Conservation (phyloP, 2,797 vertebrate genomes). For the Zenarchopterus dispar region DNA sequence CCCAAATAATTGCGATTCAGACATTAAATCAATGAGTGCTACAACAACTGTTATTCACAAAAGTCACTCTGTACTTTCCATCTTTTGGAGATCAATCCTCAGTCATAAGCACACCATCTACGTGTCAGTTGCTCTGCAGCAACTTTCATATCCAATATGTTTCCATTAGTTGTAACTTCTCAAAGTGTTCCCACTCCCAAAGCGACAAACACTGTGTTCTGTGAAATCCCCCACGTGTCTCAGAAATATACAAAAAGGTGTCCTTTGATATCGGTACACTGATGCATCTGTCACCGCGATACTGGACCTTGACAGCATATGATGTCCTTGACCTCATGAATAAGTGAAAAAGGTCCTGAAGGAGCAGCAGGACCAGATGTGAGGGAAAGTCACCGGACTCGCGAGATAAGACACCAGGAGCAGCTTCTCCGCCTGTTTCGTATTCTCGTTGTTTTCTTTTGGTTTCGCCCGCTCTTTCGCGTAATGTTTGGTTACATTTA, state of each 20-base stretch:
- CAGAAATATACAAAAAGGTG: not conserved
- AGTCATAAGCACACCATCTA: slow-evolving; percentile 48
- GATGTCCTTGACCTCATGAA: not conserved
- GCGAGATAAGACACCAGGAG: too few relatives aligned
- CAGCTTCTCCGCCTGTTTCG: too few relatives aligned
- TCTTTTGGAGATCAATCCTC: slow-evolving; percentile 39
- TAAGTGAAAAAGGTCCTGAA: not conserved
- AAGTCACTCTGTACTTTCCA: slow-evolving; percentile 20
- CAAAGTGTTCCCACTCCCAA: not conserved
- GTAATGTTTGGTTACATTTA: too few relatives aligned
- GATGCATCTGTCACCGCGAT: not conserved
- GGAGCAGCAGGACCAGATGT: not conserved
- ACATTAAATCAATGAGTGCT: not conserved
- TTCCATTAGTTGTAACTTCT: slow-evolving; percentile 3
- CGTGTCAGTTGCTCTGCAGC: slow-evolving; percentile 48
- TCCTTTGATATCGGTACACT: not conserved
- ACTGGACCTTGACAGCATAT: not conserved
- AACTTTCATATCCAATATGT: slow-evolving; percentile 37
- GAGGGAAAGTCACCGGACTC: not conserved
- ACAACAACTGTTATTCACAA: not conserved
- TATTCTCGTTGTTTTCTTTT: too few relatives aligned
- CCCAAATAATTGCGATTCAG: too few relatives aligned
- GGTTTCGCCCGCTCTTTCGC: too few relatives aligned
- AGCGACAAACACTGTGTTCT: not conserved
- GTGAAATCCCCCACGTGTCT: not conserved